Conservation (phyloP, 2,888 invertebrate genomes). For the Drosophila suboccidentalis region DNA sequence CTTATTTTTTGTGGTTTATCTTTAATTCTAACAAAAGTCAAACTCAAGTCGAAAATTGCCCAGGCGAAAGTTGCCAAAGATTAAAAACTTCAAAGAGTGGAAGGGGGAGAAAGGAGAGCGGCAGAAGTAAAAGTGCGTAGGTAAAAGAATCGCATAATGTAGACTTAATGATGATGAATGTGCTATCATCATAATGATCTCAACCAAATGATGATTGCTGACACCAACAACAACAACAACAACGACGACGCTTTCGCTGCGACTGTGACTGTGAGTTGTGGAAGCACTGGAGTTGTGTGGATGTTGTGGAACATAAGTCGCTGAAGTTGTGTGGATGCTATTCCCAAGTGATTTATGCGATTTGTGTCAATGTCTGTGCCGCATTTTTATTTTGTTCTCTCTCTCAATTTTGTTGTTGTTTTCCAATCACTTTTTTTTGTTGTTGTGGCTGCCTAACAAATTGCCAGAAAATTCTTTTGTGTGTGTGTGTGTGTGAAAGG, state of each 20-base stretch:
- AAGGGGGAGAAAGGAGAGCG: background rate
- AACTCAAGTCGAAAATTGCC: conserved; percentile 19
- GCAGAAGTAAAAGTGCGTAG: conserved; percentile 73
- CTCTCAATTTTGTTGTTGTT: conserved; percentile 30
- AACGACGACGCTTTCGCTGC: conserved; percentile 39
- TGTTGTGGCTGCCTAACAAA: conserved; percentile 30
- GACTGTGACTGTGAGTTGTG: background rate
- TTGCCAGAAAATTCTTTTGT: conserved; percentile 47
- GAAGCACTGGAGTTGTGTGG: conserved; percentile 2
- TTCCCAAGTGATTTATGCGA: conserved; percentile 67
- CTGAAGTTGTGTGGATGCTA: conserved; percentile 8
- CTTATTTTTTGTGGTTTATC: background rate
- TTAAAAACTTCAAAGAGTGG: background rate
- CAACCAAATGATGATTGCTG: conserved; percentile 24
- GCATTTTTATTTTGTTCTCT: conserved; percentile 12
- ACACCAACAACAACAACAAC: background rate
- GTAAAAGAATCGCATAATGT: conserved; percentile 64
- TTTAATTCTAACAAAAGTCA: conserved; percentile 33
- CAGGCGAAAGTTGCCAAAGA: conserved; percentile 68
- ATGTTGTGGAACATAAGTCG: conserved; percentile 3
- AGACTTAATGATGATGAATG: conserved; percentile 78
- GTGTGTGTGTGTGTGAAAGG: conserved; percentile 30
- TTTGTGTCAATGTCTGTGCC: conserved; percentile 44
- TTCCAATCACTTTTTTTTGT: conserved; percentile 55
- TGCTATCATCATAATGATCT: conserved; percentile 61